Conservation (phyloP, 2,888 invertebrate species). For the Epirrhoe alternata region DNA sequence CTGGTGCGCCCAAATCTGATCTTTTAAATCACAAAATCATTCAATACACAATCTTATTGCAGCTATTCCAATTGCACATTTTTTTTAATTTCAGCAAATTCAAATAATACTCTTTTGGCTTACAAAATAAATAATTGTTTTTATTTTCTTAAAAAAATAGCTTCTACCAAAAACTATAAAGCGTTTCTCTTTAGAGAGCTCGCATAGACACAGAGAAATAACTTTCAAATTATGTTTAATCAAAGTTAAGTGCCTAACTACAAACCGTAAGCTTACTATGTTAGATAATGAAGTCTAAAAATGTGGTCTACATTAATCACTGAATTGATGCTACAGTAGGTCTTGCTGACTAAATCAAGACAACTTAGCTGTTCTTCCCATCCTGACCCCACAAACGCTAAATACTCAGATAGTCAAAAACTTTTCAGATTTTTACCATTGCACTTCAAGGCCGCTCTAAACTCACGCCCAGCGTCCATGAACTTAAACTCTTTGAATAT, state of each 20-base stretch:
- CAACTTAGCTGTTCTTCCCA: constrained; percentile 67
- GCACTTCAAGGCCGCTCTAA: constrained; percentile 3
- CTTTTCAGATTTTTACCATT: background rate
- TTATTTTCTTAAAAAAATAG: constrained; percentile 23
- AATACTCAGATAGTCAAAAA: background rate
- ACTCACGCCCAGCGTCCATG: background rate
- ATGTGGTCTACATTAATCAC: constrained; percentile 16
- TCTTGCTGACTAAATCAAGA: constrained; percentile 77
- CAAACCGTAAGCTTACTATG: constrained; percentile 36
- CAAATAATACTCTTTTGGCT: constrained; percentile 51
- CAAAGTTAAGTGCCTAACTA: constrained; percentile 18
- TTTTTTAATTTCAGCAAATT: constrained; percentile 29
- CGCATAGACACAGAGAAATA: constrained; percentile 19
- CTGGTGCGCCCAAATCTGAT: constrained; percentile 76
- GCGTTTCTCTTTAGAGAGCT: constrained; percentile 54
- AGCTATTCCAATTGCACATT: constrained; percentile 54
- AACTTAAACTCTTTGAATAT: background rate
- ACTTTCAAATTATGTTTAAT: background rate
- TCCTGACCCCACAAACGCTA: constrained; percentile 13
- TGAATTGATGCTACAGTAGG: constrained; percentile 61
- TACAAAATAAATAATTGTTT: constrained; percentile 38
- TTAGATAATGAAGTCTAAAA: constrained; percentile 31
- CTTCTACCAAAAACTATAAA: constrained; percentile 42
- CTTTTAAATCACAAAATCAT: constrained; percentile 58
- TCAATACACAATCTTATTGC: constrained; percentile 47